Evolutionary conservation across 2,797 vertebrate species (phyloP).

Genomic region (Merluccius polli): DNA sequence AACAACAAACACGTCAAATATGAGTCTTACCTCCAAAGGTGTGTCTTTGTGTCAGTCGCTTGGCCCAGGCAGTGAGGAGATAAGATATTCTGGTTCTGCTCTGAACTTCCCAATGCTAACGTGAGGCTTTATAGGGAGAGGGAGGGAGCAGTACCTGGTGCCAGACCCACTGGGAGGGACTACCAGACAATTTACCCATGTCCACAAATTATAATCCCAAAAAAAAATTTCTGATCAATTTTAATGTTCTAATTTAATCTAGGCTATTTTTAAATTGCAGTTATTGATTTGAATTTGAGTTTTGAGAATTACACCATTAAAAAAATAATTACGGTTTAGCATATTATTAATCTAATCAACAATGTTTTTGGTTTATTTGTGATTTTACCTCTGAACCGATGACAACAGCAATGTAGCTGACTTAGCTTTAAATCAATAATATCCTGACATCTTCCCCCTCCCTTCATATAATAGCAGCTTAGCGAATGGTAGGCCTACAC

Average conservation of each 20-base stretch:
- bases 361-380: no score
- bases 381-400: not conserved
- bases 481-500: no score
- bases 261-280: not conserved
- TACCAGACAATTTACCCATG: slow-evolving; percentile 56
- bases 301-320: not conserved
- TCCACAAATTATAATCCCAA: slow-evolving; percentile 43
- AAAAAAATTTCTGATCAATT: not conserved
- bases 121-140: slow-evolving; percentile 65
- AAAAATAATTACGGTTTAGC: not conserved
- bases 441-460: no score
- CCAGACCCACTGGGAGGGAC: slow-evolving; percentile 74
- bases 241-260: not conserved
- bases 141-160: slow-evolving; percentile 69
- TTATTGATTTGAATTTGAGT: not conserved
- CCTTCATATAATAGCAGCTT: no score
- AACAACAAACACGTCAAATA: not conserved
- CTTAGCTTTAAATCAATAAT: no score
- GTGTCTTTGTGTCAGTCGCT: slow-evolving; percentile 2
- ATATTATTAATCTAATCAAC: not conserved
- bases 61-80: slow-evolving; percentile 34
- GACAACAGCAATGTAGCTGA: not conserved
- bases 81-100: slow-evolving; percentile 54
- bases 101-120: slow-evolving; percentile 58
- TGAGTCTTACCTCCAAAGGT: slow-evolving; percentile 5